Evolutionary conservation across 1,140 invertebrate genomes (phyloP).

Genomic region (Solenopsis fugax): DNA sequence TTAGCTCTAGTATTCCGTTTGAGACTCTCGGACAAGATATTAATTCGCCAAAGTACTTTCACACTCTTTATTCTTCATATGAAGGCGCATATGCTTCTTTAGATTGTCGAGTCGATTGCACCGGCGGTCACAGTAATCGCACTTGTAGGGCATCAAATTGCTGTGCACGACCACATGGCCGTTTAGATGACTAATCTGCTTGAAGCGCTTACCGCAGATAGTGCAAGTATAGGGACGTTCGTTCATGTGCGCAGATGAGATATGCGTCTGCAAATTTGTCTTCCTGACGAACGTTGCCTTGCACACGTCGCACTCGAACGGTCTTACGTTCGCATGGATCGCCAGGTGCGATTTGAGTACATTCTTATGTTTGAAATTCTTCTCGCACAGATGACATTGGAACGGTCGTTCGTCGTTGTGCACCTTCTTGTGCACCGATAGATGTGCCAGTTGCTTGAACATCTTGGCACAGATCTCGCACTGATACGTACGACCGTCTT

Average conservation of each 20-base stretch:
- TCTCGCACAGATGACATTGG: conserved; percentile 88
- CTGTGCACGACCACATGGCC: conserved; percentile 82
- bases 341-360: conserved; percentile 80
- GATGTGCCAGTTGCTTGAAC: conserved; percentile 86
- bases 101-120: conserved; percentile 82
- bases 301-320: conserved; percentile 82
- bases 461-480: conserved; percentile 83
- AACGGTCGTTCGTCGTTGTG: conserved; percentile 92
- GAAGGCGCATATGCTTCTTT: conserved; percentile 82
- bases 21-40: not conserved
- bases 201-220: conserved; percentile 86
- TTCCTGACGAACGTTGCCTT: conserved; percentile 81
- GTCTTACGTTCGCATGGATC: conserved; percentile 81
- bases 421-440: conserved; percentile 87
- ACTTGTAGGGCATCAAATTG: conserved; percentile 82
- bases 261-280: conserved; percentile 82
- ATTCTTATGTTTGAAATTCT: conserved; percentile 85
- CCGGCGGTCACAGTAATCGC: conserved; percentile 79
- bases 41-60: not conserved
- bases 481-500: conserved; percentile 79
- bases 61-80: conserved; percentile 77
- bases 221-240: conserved; percentile 86
- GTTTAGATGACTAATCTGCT: conserved; percentile 81
- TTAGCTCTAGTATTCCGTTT: not conserved
- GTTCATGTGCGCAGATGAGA: conserved; percentile 84